Evolutionary conservation across 2,888 invertebrate genomes (phyloP), one percentile per base, ranked within the genome.

Genomic region (Ferrisia virgata): DNA sequence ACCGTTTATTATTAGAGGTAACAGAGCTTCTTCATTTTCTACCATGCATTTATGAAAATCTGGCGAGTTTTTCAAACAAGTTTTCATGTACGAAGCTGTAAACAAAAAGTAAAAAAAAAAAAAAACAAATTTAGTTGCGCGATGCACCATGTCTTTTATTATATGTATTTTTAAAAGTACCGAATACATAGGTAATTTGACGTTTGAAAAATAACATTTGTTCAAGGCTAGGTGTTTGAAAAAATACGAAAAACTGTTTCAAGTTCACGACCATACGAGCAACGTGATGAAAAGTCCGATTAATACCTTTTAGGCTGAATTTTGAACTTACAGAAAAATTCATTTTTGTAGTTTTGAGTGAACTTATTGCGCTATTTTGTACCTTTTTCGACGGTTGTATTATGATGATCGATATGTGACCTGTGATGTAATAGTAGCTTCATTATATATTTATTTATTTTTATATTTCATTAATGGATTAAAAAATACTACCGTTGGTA

Each of bases 1-100:
- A 81, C 81, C 81, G 22, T 81, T 36, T 58, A 81, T 33, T n/a
- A 81, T 64, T 1, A 36, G n/a, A 2, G 81, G 81, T 39, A 81
- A 13, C 33, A 81, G 36, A 18, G 53, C 53, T 53, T 81, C 36
- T 25, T 36, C 47, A 22, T 81, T 81, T 9, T 36, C 64, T 33
- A 81, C 22, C 64, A 81, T 81, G 18, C 81, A 81, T 81, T 36
- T 15, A 13, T 81, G 53, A 13, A 81, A 81, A 81, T 53, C 53
- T n/a, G 81, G 53, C 47, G 53, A 18, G 2, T 47, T 53, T 39
- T 64, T 81, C 25, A 33, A 64, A 81, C 81, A 81, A 36, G 28
- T 36, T 11, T 81, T 53, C 11, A 81, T 11, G 13, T 36, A 53
- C 5, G 81, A 31, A 1, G 81, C 81, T 81, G 81, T 2, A 64